Evolutionary conservation across 1,140 invertebrate species (phyloP), one percentile per base, ranked within the genome.

Genomic region (Dendrolimus kikuchii): DNA sequence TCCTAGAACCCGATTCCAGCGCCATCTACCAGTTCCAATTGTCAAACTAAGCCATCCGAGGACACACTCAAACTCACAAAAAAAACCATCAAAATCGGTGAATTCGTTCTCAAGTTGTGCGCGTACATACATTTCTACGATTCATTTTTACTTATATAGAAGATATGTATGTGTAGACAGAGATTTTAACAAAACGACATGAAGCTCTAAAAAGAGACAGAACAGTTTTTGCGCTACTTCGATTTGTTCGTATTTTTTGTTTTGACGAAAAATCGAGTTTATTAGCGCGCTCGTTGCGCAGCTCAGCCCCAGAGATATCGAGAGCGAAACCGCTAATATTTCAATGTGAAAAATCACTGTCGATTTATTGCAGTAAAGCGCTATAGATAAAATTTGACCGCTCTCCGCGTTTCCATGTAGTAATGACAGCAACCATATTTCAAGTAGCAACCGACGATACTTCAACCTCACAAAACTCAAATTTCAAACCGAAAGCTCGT

Each of bases 361-460:
- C 77, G 66, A 77, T 81, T 81, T 75, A 77, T 73, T 77, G 66
- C 65, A 72, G 71, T 62, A 66, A 66, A 73, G 58, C 56, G 62
- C 53, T 68, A 57, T 60, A 68, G 72, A 75, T 77, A 77, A 81
- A 77, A 78, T 77, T 73, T 77, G 74, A 77, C 73, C 74, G 60
- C 53, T 61, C 62, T 60, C 56, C 40, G 51, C 49, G 48, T 44
- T 45, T 45, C 9, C 41, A 42, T 43, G 50, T 51, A 42, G 42
- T 37, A 37, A 42, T 38, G 42, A 37, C 44, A 42, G 41, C 40
- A 36, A 42, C 45, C 44, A 69, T 69, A 64, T 71, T 71, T 74
- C 51, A 62, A 42, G 40, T 40, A 9, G 40, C 42, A 6, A 42
- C 49, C 51, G 55, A 59, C 55, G 44, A 60, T 55, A 37, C 51